Evolutionary conservation across 2,888 invertebrate genomes (phyloP), one percentile per base, ranked within the genome.

Genomic region (Strigamia transsilvanica): DNA sequence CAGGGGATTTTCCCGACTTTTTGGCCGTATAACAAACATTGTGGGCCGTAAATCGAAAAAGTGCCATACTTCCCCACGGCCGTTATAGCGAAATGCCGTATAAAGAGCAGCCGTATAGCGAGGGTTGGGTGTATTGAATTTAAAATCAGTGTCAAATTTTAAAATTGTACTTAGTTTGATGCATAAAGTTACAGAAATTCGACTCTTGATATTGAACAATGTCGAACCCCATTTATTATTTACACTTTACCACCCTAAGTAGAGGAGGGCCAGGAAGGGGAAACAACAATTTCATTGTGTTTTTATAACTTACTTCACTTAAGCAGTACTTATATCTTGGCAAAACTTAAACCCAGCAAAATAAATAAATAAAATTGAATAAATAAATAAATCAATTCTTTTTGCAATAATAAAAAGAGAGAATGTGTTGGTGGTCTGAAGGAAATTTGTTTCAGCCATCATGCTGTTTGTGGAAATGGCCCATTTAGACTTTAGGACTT

Each of bases 111-210:
- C n/a, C n/a, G n/a, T n/a, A n/a, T n/a, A n/a, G n/a, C n/a, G n/a
- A n/a, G n/a, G n/a, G n/a, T n/a, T n/a, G n/a, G n/a, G 46, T 46
- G 46, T 46, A n/a, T 18, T n/a, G 56, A 56, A 56, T 56, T 56
- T 56, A 56, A 56, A 56, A 4, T 18, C 6, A 18, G 18, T 18
- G 18, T 56, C n/a, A 18, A 56, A 56, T n/a, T 56, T n/a, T 56
- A 56, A 56, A 56, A 56, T 56, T 56, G 0, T 56, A 56, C n/a
- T 56, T 56, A 56, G 18, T 56, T 56, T 56, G 18, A 56, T 56
- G 56, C 56, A 56, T 56, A 56, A 46, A 56, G 56, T n/a, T n/a
- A 56, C 56, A 2, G 56, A 56, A 56, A 56, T 56, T 56, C 18
- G 56, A 56, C 18, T n/a, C 56, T 56, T 46, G 18, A 56, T 56